Base-by-base conservation (phyloP, 2,113 vertebrate species). In the Oncorhynchus keta region DNA sequence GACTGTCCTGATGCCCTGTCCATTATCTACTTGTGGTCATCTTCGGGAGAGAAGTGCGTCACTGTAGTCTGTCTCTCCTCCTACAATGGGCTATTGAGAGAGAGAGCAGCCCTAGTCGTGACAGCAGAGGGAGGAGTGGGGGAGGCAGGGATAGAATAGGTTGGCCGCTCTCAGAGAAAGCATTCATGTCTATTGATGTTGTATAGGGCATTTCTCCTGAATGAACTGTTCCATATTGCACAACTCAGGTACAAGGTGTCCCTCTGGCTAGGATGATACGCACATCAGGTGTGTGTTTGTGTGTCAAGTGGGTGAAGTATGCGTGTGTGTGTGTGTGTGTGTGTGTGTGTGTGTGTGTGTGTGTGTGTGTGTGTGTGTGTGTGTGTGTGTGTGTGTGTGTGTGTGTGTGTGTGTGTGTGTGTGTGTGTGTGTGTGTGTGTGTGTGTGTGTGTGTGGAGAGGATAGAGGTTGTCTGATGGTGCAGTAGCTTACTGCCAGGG, bases 41-140 rank as follows among this genome's bases (percentile, higher is more conserved):
- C 39, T 11, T 45, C 0, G 39, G 39, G 39, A 45, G 39, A 45
- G 69, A 6, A 62, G 73, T 65, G 22, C 65, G 78, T 88, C 88
- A 85, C 57, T 4, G 5, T 55, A 80, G 51, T 79, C 66, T 55
- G 32, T 39, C 57, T 73, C 69, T 12, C 32, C 78, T 75, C 72
- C 71, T 68, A 65, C 69, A 68, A 72, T 24, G 66, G 73, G 35
- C 76, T 73, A 75, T 84, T 24, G 9, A 80, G 26, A 72, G 45
- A n/a, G 49, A 68, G 68, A 75, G 49, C 30, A 13, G 72, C 12
- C 49, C 68, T 32, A 35, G 65, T 83, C 71, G 24, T 83, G 82
- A 84, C 75, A 14, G 39, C 73, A 39, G 48, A 20, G 11, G 48
- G 16, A 49, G 24, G 24, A 35, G 72, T 28, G 61, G 45, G 68